Percentiles rank a stretch among this genome's conserved stretches.
These are phyloP conservation scores for Byasa hedistus DNA, from an alignment of 2,888 invertebrate species.

Conservation along the genomic window DNA sequence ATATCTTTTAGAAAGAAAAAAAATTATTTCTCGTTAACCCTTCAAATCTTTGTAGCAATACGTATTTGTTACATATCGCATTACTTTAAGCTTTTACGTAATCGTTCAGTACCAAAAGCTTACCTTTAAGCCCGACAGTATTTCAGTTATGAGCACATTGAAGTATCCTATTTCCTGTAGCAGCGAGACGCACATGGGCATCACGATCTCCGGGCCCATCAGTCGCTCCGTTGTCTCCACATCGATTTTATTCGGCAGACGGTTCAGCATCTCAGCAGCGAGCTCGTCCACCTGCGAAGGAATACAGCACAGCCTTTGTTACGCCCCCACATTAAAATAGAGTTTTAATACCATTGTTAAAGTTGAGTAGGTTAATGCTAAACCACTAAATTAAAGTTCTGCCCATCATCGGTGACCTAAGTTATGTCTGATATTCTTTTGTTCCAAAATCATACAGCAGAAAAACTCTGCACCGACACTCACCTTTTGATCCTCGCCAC, in stretches of 20 bases:
- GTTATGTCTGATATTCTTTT: too few species aligned
- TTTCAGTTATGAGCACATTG: constrained; percentile 59
- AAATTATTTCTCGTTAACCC: too few species aligned
- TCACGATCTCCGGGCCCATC: constrained; percentile 84
- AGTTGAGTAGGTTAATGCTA: too few species aligned
- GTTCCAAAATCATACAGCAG: too few species aligned
- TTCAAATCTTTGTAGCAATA: too few species aligned
- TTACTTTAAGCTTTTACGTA: not conserved
- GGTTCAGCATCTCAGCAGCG: constrained; percentile 84
- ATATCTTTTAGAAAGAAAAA: too few species aligned
- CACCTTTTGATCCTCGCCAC: constrained; percentile 86
- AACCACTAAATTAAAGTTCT: too few species aligned
- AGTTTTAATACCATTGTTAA: too few species aligned
- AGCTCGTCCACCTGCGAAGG: constrained; percentile 71
- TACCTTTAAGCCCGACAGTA: constrained; percentile 61
- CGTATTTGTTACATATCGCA: not conserved
- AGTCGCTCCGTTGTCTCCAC: constrained; percentile 87
- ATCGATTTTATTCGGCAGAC: constrained; percentile 87
- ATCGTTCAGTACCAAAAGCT: not conserved
- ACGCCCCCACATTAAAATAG: too few species aligned
- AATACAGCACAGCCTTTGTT: not conserved
- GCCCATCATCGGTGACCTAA: too few species aligned
- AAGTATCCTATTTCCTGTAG: constrained; percentile 85
- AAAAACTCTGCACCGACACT: too few species aligned
- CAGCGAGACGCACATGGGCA: constrained; percentile 90